Percentiles rank a stretch among this genome's conserved stretches.
These are phyloP conservation scores for Acromyrmex heyeri DNA, from an alignment of 1,140 invertebrate species.

Conservation along the genomic window DNA sequence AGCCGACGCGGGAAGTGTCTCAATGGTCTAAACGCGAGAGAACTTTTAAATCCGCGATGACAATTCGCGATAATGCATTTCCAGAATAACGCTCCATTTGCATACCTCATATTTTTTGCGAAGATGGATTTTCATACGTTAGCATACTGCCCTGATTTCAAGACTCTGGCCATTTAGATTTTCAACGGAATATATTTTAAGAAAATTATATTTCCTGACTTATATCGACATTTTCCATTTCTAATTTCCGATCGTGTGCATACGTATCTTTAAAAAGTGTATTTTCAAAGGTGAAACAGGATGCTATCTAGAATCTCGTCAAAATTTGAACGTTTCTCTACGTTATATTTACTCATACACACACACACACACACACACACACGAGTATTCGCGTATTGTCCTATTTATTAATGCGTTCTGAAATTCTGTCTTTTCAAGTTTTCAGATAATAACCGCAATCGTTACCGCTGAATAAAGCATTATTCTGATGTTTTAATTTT, in stretches of 20 bases:
- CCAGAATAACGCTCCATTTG: conserved; percentile 23
- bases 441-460: background rate
- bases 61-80: conserved; percentile 40
- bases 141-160: background rate
- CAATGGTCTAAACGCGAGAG: conserved; percentile 15
- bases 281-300: background rate
- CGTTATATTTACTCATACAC: background rate
- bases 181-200: background rate
- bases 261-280: no score
- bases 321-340: background rate
- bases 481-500: background rate
- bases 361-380: no score
- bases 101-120: conserved; percentile 18
- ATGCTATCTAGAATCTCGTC: background rate
- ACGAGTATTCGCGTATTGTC: background rate
- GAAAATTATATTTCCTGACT: conserved; percentile 10
- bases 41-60: conserved; percentile 20
- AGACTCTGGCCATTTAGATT: background rate
- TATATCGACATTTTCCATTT: background rate
- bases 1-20: background rate
- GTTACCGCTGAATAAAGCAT: background rate
- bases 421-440: background rate
- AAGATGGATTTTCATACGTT: conserved; percentile 30
- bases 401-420: background rate
- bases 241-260: conserved; percentile 12